Percentiles rank a stretch among this genome's conserved stretches.
Evolutionary conservation across 1,140 invertebrate species (phyloP).

Genomic region (Mya arenaria): DNA sequence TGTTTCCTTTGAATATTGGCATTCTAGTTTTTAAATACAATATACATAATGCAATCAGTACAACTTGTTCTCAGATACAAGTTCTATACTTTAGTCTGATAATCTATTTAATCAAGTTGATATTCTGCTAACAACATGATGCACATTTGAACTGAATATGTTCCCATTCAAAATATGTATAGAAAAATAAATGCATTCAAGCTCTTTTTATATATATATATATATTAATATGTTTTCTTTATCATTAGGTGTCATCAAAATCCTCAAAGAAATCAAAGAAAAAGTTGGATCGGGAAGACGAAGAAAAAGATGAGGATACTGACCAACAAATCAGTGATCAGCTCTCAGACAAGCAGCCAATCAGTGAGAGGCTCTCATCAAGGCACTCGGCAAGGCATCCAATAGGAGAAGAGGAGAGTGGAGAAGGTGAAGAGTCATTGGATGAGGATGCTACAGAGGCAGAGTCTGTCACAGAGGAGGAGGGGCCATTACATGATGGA

Average conservation of each 20-base stretch:
- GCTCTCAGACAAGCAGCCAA: neutral
- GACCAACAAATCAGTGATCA: constrained; percentile 8
- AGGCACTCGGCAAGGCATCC: neutral
- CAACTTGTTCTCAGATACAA: too few species aligned
- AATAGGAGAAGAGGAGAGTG: constrained; percentile 12
- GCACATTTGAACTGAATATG: too few species aligned
- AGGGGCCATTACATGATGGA: constrained; percentile 72
- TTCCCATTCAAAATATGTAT: too few species aligned
- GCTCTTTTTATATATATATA: too few species aligned
- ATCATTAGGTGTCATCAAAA: neutral
- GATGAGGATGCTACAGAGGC: constrained; percentile 46
- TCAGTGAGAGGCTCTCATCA: neutral
- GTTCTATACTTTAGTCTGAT: too few species aligned
- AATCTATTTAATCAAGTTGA: too few species aligned
- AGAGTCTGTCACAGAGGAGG: constrained; percentile 33
- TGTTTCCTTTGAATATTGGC: too few species aligned
- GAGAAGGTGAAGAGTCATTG: constrained; percentile 39
- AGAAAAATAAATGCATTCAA: too few species aligned
- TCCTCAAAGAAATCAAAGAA: neutral
- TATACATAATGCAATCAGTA: too few species aligned
- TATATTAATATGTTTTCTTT: too few species aligned
- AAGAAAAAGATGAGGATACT: constrained; percentile 13
- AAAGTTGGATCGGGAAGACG: neutral
- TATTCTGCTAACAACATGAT: too few species aligned
- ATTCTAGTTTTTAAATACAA: too few species aligned